phyloP scores from a whole-genome alignment of 2,797 vertebrate genomes.

The Sebastes reedi region DNA sequence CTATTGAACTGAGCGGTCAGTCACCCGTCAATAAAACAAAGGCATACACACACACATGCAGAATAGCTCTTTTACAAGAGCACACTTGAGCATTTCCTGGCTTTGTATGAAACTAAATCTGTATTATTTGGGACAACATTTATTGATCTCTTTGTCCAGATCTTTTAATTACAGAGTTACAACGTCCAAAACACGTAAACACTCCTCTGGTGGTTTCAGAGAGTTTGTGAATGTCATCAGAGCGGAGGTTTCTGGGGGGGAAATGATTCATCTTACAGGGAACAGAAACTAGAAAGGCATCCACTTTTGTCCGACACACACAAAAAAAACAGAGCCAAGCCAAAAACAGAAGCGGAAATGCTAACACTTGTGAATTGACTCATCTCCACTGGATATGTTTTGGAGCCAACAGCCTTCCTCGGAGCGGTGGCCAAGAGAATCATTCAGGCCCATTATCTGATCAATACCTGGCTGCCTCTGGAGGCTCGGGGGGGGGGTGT shows the following conservation, averaged over 20 bases:
- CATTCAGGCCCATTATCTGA: slow-evolving; percentile 70
- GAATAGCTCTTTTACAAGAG: neutral
- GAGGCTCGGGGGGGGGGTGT: neutral
- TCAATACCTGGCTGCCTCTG: slow-evolving; percentile 68
- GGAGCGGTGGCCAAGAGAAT: slow-evolving; percentile 52
- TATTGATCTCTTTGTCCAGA: neutral
- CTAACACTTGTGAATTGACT: slow-evolving; percentile 66
- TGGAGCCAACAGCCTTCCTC: slow-evolving; percentile 47
- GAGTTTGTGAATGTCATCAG: slow-evolving; percentile 16
- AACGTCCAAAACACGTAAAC: neutral
- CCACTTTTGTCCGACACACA: slow-evolving; percentile 44
- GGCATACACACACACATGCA: neutral
- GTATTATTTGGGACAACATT: neutral
- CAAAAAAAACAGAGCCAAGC: slow-evolving; percentile 28
- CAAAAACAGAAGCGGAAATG: slow-evolving; percentile 60
- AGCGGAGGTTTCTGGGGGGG: slow-evolving; percentile 39
- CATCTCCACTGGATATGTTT: slow-evolving; percentile 58
- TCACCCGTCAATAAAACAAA: slow-evolving; percentile 20
- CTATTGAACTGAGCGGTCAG: slow-evolving; percentile 44
- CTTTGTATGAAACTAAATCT: neutral
- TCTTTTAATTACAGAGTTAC: neutral
- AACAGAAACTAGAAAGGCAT: slow-evolving; percentile 72
- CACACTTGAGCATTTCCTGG: neutral
- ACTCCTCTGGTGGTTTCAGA: neutral
- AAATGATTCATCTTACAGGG: slow-evolving; percentile 51